phyloP scores from a whole-genome alignment of 2,888 invertebrate genomes.

The Sclerodermus sp. region DNA sequence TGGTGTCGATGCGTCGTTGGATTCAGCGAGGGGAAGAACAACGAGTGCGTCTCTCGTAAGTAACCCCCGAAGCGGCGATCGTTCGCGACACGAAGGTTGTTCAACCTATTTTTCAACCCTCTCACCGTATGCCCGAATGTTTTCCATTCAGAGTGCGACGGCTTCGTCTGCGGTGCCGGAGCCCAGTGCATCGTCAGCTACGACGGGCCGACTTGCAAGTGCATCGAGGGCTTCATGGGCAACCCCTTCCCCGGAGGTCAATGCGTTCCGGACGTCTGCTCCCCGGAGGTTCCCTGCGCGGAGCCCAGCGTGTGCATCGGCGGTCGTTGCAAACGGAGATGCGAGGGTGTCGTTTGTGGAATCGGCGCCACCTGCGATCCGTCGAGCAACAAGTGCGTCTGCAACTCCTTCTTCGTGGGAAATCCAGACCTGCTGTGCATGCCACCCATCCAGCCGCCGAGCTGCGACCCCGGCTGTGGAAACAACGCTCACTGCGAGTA shows the following conservation, averaged over 20 bases:
- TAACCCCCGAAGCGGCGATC: no score
- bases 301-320: constrained; percentile 81
- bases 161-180: constrained; percentile 76
- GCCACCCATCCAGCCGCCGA: constrained; percentile 80
- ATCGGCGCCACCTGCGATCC: constrained; percentile 85
- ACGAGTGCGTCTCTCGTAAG: constrained; percentile 82
- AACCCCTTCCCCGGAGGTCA: constrained; percentile 91
- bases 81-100: no score
- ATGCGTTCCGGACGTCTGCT: constrained; percentile 82
- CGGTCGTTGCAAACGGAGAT: constrained; percentile 85
- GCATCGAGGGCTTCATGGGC: constrained; percentile 81
- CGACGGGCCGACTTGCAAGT: constrained; percentile 85
- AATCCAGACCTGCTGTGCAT: constrained; percentile 88
- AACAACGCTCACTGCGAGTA: constrained; percentile 87
- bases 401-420: constrained; percentile 84
- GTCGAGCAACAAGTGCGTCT: constrained; percentile 79
- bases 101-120: no score
- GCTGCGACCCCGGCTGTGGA: constrained; percentile 79
- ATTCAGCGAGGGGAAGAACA: constrained; percentile 75
- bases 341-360: constrained; percentile 84
- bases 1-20: constrained; percentile 88
- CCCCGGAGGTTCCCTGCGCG: constrained; percentile 73
- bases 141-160: constrained; percentile 67
- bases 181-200: constrained; percentile 85
- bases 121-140: background rate